These are phyloP conservation scores for Papilio demoleus DNA, from an alignment of 2,888 invertebrate genomes.

Conservation along the genomic window DNA sequence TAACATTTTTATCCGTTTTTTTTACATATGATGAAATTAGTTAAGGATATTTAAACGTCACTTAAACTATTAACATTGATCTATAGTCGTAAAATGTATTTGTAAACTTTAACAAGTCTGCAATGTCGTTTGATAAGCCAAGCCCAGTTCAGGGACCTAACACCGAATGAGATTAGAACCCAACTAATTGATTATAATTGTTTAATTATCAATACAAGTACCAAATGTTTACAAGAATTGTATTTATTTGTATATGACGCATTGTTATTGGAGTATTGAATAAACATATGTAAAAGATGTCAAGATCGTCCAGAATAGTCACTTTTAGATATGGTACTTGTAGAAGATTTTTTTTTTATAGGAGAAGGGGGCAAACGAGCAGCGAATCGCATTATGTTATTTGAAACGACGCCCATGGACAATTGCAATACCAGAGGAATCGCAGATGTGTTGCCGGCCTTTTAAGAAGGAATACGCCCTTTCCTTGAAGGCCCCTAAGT, in stretches of 20 bases:
- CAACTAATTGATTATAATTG: conserved; percentile 35
- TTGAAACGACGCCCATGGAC: no score
- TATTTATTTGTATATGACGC: conserved; percentile 21
- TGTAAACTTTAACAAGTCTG: not conserved
- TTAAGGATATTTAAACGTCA: not conserved
- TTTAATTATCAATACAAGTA: conserved; percentile 13
- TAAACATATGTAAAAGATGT: not conserved
- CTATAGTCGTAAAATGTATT: conserved; percentile 23
- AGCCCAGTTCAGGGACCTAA: conserved; percentile 25
- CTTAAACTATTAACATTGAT: conserved; percentile 26
- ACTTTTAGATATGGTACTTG: no score
- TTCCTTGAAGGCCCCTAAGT: no score
- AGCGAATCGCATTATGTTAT: no score
- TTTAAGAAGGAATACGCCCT: no score
- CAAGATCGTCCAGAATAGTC: not conserved
- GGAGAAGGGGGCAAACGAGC: no score
- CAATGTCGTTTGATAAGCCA: conserved; percentile 32
- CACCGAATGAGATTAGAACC: conserved; percentile 17
- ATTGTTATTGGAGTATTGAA: not conserved
- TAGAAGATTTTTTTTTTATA: no score
- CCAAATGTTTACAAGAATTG: conserved; percentile 14
- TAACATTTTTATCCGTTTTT: no score
- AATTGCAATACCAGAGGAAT: no score
- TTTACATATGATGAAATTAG: not conserved
- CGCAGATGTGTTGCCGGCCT: no score